A percentile compares a stretch with the other conserved stretches of the same genome.
phyloP scores from a whole-genome alignment of 2,113 vertebrate genomes.

The Myotis davidii region DNA sequence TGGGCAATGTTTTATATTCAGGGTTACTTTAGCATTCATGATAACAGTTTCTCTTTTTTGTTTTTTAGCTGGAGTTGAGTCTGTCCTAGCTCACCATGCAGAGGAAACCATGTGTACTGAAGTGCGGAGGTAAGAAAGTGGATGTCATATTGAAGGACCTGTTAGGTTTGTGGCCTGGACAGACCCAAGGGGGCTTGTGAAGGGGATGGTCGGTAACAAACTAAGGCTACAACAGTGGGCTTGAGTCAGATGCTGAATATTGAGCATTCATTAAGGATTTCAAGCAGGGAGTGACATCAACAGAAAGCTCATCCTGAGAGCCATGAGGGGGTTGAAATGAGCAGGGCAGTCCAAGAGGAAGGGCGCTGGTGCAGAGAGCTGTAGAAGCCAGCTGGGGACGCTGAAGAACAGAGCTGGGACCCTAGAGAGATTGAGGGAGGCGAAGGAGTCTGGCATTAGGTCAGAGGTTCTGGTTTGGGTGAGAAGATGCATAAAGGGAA shows the following conservation, averaged over 20 bases:
- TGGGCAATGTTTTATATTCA: not conserved
- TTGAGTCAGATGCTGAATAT: not conserved
- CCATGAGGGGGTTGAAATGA: not conserved
- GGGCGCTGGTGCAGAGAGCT: no score
- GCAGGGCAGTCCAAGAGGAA: not conserved
- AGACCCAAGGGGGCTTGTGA: not conserved
- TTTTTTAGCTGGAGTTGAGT: not conserved
- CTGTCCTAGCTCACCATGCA: not conserved
- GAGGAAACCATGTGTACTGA: not conserved
- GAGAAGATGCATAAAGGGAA: not conserved
- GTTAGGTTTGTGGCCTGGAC: not conserved
- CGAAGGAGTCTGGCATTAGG: not conserved
- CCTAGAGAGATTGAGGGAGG: not conserved
- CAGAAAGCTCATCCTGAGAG: not conserved
- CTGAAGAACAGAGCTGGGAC: not conserved
- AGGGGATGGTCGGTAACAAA: not conserved
- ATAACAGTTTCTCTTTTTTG: not conserved
- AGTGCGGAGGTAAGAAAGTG: not conserved
- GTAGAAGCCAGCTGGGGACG: not conserved
- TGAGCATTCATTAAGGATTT: not conserved
- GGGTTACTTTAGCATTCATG: not conserved
- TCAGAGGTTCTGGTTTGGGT: not conserved
- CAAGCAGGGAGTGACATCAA: not conserved
- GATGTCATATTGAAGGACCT: not conserved
- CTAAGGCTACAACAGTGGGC: not conserved